A percentile compares a stretch with the other conserved stretches of the same genome.
These are phyloP conservation scores for Orthosia cruda DNA, from an alignment of 2,888 invertebrate species.

Conservation along the genomic window DNA sequence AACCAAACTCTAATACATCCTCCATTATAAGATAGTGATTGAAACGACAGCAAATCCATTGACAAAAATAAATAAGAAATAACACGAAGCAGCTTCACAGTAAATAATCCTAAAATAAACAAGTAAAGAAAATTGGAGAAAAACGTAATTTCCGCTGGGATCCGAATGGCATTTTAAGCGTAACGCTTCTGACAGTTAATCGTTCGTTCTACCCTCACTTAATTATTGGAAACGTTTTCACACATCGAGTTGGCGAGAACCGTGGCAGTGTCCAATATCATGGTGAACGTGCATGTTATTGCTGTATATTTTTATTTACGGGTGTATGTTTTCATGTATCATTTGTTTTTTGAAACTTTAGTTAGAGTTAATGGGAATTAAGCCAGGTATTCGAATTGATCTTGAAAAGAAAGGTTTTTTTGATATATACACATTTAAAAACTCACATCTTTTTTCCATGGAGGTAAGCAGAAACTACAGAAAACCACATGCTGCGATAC, in stretches of 20 bases:
- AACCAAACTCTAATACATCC: too few relatives aligned
- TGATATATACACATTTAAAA: too few relatives aligned
- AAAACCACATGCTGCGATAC: too few relatives aligned
- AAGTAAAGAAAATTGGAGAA: constrained; percentile 67
- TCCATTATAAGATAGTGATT: too few relatives aligned
- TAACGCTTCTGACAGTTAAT: constrained; percentile 63
- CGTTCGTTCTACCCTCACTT: constrained; percentile 60
- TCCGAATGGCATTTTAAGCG: constrained; percentile 67
- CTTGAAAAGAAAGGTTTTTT: background rate
- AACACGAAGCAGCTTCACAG: constrained; percentile 33
- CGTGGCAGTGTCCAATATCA: constrained; percentile 9
- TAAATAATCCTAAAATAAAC: constrained; percentile 60
- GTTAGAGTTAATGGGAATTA: background rate
- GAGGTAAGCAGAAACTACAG: too few relatives aligned
- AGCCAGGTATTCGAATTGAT: background rate
- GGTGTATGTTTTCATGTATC: background rate
- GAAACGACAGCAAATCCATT: constrained; percentile 21
- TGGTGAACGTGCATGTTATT: too few relatives aligned
- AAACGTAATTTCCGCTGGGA: constrained; percentile 72
- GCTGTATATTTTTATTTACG: background rate
- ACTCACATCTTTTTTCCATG: too few relatives aligned
- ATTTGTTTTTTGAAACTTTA: background rate
- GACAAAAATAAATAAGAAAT: constrained; percentile 33
- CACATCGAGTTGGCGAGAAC: constrained; percentile 47
- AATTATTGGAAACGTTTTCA: constrained; percentile 67